Evolutionary conservation across 1,140 invertebrate genomes (phyloP), one percentile per base, ranked within the genome.

Genomic region (Diprion similis): DNA sequence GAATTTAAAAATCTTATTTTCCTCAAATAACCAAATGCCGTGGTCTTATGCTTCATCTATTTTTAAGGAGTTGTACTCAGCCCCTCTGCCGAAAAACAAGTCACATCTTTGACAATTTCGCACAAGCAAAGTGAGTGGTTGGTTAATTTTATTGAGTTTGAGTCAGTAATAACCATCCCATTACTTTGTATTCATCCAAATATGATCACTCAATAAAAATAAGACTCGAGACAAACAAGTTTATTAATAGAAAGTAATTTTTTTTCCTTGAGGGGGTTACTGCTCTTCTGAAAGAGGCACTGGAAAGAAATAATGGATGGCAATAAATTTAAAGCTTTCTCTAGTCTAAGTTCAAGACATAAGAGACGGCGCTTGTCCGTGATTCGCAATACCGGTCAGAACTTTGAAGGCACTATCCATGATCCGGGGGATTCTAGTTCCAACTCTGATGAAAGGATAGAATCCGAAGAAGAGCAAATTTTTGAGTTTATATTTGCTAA

Each of bases 381-480:
- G 48, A 51, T 51, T 51, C 48, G 48, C 15, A 1, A 51, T 51
- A 51, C 15, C 48, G 15, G 48, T 51, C 48, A 51, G 10, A 51
- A 51, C 48, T 51, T 51, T 51, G 48, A 51, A 10, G 48, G 15
- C 48, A 51, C 48, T 51, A 51, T 51, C 48, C 48, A 51, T 51
- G 48, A 51, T 51, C 48, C 48, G 48, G 48, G 48, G 15, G 48
- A 51, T 51, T 51, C 48, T 10, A 51, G 48, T 51, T 51, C 48
- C 10, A 0, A 51, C 48, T 51, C 48, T 51, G 48, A 51, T 51
- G 48, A 51, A 51, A 15, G 48, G 48, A 15, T 15, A 51, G 48
- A 51, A 51, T 51, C 48, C 48, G 48, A 51, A 51, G 48, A 51
- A 51, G 48, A 51, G 48, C 48, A 51, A 51, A 51, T 51, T 51